Conservation (phyloP, 2,113 vertebrate species). For the Anguilla rostrata region DNA sequence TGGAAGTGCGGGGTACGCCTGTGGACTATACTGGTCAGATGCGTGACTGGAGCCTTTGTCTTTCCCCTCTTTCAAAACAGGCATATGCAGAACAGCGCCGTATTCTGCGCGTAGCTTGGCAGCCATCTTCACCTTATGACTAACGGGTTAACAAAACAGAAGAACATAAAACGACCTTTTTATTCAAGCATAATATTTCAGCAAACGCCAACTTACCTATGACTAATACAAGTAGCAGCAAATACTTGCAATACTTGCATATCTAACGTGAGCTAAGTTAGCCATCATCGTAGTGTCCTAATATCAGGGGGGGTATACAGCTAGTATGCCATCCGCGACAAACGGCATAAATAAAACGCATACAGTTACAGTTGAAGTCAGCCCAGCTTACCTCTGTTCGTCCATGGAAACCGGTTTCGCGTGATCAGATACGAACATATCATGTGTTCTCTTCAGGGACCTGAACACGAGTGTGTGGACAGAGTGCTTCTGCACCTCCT, state of each 20-base stretch:
- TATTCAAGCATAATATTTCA: background rate
- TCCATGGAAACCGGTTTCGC: slow-evolving; percentile 83
- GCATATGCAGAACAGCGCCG: slow-evolving; percentile 88
- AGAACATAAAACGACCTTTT: slow-evolving; percentile 13
- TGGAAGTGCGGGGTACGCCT: slow-evolving; percentile 74
- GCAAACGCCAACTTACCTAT: no score
- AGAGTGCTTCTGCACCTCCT: slow-evolving; percentile 98
- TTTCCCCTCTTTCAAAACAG: slow-evolving; percentile 84
- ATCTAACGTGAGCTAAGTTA: background rate
- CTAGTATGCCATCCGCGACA: background rate
- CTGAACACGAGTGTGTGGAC: slow-evolving; percentile 97
- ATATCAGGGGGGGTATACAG: background rate
- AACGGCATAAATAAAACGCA: background rate
- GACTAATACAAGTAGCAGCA: no score
- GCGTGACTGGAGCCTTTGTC: slow-evolving; percentile 67
- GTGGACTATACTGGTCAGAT: slow-evolving; percentile 70
- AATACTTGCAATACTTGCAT: no score
- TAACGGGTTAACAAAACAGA: slow-evolving; percentile 49
- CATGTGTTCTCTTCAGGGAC: slow-evolving; percentile 93
- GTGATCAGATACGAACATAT: slow-evolving; percentile 98
- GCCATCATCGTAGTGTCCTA: background rate
- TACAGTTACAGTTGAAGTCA: background rate
- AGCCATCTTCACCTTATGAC: slow-evolving; percentile 88
- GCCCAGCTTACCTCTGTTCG: slow-evolving; percentile 79
- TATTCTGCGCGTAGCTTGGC: slow-evolving; percentile 88